Evolutionary conservation across 1,140 invertebrate genomes (phyloP), one percentile per base, ranked within the genome.

Genomic region (Diachasma alloeum): DNA sequence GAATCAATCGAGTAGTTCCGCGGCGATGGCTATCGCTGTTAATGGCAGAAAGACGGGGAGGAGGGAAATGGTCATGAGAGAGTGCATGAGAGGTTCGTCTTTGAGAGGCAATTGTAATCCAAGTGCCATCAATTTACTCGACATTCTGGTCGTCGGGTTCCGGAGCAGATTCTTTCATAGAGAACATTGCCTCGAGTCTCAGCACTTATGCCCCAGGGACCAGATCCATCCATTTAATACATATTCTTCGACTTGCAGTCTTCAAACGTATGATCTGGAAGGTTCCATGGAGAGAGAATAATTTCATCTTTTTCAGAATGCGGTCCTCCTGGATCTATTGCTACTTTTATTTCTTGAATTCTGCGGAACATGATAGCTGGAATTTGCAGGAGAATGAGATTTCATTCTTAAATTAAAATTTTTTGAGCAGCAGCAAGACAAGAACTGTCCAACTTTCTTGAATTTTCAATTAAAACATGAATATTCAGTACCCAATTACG

Each of bases 61-160:
- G 13, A n/a, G 56, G 11, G 24, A 9, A 15, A 66, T 24, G 63
- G 26, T 1, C 26, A 11, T 13, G 26, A 17, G 78, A 73, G 19
- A n/a, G 39, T 46, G 48, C 17, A 44, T 42, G 22, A 69, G 59
- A 10, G 59, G 66, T 77, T 76, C 31, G 10, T 22, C 71, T 42
- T 76, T 71, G 53, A 63, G 48, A 76, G 70, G 71, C 73, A 80
- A 78, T 67, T 59, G 36, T 15, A 24, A n/a, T 11, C 17, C 68
- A 70, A 48, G 37, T 22, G 42, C 36, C n/a, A 70, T 44, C 44
- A 70, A 70, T 70, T n/a, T 37, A 70, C 68, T 70, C 36, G 63
- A 66, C 22, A 66, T 66, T n/a, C 63, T 66, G 24, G 11, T 66
- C 63, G 19, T 11, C 3, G 53, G 26, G n/a, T 66, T 66, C 4